Base-by-base conservation (phyloP, 2,113 vertebrate species). In the Erpornis zantholeuca region DNA sequence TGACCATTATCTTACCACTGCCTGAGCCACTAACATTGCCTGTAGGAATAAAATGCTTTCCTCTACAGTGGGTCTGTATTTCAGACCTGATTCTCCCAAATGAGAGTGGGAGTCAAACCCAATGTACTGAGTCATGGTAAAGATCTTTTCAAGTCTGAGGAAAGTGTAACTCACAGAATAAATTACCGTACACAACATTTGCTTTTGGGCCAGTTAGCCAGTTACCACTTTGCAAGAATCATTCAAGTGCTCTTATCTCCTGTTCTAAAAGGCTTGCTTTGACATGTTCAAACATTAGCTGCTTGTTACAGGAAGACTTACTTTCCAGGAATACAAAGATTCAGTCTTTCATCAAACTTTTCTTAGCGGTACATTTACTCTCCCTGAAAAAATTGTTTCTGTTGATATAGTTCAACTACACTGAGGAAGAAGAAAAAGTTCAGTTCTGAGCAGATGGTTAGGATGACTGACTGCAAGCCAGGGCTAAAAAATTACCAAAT, bases 401-500 rank as follows among this genome's bases (percentile, higher is more conserved):
- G 96, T 95, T 97, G 94, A 94, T 92, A 91, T 56, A 96, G 81
- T 93, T 90, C 93, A 96, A 93, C 95, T 97, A 96, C 92, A 73
- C 24, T 70, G 80, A 86, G 94, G 84, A 96, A 92, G 75, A 97
- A 96, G 90, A 94, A 93, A 84, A 96, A 96, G 80, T 97, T 96
- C 89, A 86, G 50, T 75, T 94, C 80, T 86, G 77, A 97, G 75
- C 82, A 81, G 90, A 96, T 93, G 97, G 95, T 78, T 94, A 83
- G 50, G 60, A 93, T 88, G 95, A 93, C 95, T 96, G 96, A 87
- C 75, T 92, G 66, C 56, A 96, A 92, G 57, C 52, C 75, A 94
- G 47, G 82, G 66, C 91, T 95, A 87, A 82, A 59, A 90, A 57
- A 83, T 89, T 83, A 59, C 83, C 92, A 94, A 92, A 79, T 95